A percentile compares a stretch with the other conserved stretches of the same genome.
These are phyloP conservation scores for Tupiocoris notatus DNA, from an alignment of 2,888 invertebrate species.

Conservation along the genomic window DNA sequence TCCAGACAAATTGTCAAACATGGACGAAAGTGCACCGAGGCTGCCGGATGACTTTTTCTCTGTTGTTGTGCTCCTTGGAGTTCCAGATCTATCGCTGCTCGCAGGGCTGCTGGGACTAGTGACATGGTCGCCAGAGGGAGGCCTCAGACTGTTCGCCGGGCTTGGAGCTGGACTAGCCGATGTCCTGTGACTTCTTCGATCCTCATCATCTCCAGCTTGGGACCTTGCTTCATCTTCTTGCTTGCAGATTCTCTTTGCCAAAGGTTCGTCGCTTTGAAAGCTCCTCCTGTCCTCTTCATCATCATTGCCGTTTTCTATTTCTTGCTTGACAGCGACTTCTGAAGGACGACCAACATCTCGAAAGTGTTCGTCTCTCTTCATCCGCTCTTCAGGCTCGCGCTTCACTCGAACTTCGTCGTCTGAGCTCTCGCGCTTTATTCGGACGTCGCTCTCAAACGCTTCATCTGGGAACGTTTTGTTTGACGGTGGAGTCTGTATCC, in stretches of 20 bases:
- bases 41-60: conserved; percentile 61
- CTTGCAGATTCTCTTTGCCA: conserved; percentile 44
- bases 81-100: conserved; percentile 73
- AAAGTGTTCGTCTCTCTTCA: conserved; percentile 67
- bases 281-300: conserved; percentile 55
- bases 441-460: conserved; percentile 59
- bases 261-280: conserved; percentile 48
- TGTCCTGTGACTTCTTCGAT: conserved; percentile 48
- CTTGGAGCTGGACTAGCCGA: conserved; percentile 47
- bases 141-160: conserved; percentile 45
- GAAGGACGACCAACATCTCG: conserved; percentile 52
- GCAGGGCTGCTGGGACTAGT: conserved; percentile 68
- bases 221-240: conserved; percentile 44
- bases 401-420: conserved; percentile 52
- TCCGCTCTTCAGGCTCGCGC: conserved; percentile 56
- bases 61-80: conserved; percentile 65
- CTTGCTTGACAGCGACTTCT: conserved; percentile 53
- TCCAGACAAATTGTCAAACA: conserved; percentile 83
- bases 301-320: conserved; percentile 52
- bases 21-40: conserved; percentile 79
- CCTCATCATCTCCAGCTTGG: conserved; percentile 48
- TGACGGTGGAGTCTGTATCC: conserved; percentile 63
- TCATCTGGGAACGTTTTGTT: conserved; percentile 53
- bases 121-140: conserved; percentile 42
- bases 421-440: conserved; percentile 61